Conservation (phyloP, 2,888 invertebrate genomes). For the Drosophila meridiana region DNA sequence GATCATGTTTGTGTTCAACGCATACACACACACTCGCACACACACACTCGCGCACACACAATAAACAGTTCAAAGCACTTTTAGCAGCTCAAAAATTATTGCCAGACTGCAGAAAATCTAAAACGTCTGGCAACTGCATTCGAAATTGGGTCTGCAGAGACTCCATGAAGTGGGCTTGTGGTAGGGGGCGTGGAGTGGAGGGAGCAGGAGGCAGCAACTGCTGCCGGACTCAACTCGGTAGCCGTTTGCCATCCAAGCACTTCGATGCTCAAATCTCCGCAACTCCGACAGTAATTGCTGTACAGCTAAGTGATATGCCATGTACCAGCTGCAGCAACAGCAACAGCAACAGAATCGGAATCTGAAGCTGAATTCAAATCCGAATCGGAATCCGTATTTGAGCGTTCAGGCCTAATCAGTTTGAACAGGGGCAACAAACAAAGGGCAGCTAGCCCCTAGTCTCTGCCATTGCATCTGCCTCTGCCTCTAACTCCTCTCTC, state of each 20-base stretch:
- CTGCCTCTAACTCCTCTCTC: too few relatives aligned
- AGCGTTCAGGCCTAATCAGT: slow-evolving; percentile 34
- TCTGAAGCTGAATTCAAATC: slow-evolving; percentile 8
- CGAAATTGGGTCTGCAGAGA: slow-evolving; percentile 49
- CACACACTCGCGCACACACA: not conserved
- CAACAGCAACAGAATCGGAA: slow-evolving; percentile 10
- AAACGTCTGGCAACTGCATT: slow-evolving; percentile 37
- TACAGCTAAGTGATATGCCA: slow-evolving; percentile 75
- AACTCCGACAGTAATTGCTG: slow-evolving; percentile 62
- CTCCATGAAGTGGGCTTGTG: not conserved
- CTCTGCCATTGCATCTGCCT: not conserved
- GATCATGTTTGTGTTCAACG: slow-evolving; percentile 79
- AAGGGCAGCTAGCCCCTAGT: slow-evolving; percentile 24
- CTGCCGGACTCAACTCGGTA: slow-evolving; percentile 56
- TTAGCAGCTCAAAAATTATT: slow-evolving; percentile 73
- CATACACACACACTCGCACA: slow-evolving; percentile 36
- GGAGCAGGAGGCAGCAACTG: slow-evolving; percentile 12
- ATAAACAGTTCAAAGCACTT: slow-evolving; percentile 80
- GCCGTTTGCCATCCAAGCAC: slow-evolving; percentile 55
- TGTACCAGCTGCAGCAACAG: slow-evolving; percentile 48
- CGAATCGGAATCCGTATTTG: slow-evolving; percentile 11
- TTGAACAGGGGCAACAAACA: slow-evolving; percentile 31
- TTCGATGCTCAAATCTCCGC: slow-evolving; percentile 23
- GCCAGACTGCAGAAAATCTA: slow-evolving; percentile 45
- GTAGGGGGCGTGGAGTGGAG: too few relatives aligned